Base-by-base conservation (phyloP, 2,113 vertebrate genomes). In the Poecilia latipinna region DNA sequence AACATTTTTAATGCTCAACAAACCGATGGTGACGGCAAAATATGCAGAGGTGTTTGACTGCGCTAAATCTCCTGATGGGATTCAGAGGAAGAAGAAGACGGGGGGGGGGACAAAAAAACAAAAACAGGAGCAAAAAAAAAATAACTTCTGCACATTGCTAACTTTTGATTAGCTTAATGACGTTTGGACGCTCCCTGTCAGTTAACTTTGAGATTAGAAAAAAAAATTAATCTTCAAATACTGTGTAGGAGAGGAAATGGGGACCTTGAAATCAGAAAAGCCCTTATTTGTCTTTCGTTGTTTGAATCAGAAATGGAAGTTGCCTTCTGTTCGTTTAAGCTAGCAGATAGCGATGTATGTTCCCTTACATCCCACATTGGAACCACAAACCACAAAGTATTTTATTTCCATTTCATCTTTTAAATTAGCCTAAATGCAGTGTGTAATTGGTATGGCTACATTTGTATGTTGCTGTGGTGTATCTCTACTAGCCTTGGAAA, bases 1-100 rank as follows among this genome's bases (percentile, higher is more conserved):
- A 94, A 93, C 91, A 93, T 93, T 93, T 93, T 93, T 90, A 91
- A 93, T 91, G 93, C 92, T 93, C 88, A 86, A 93, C 91, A 94
- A 92, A 92, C 91, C 88, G 79, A 77, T 81, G 92, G 81, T 80
- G 89, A 86, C 86, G 89, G 89, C 91, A 91, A 91, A 37, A 93
- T 91, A 88, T 60, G 84, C 78, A 35, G 69, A 82, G 86, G 84
- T 93, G 88, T 90, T 85, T 80, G 85, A 92, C 87, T 79, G 87
- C 74, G 82, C 78, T 79, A 82, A 76, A 88, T 92, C 86, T 89
- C 82, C 74, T 86, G 89, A 91, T 86, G 75, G 85, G 13, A 75
- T 85, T 77, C 89, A 86, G 82, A 86, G 17, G 22, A 5, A 17
- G 44, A 57, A 7, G 22, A 86, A 88, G 80, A 84, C 63, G 28